Evolutionary conservation across 2,888 invertebrate species (phyloP), one percentile per base, ranked within the genome.

Genomic region (Drosophila phalerata): DNA sequence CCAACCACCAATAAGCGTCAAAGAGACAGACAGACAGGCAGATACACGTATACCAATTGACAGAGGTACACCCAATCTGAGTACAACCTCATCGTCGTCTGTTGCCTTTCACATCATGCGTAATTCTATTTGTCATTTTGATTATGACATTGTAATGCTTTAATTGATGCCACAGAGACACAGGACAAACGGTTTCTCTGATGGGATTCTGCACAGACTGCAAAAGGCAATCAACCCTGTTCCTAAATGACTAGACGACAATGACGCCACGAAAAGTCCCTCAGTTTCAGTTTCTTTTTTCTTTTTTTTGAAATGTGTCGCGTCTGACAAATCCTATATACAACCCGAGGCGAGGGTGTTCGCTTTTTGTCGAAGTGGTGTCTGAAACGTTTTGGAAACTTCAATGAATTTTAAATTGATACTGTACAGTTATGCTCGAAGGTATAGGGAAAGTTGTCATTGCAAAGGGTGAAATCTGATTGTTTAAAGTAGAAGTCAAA

Each of bases 51-150:
- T 15, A 8, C 30, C 42, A 32, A 55, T 43, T 43, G 32, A 22
- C 40, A 40, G 40, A 40, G 37, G 19, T 32, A 19, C 34, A 19
- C 55, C 40, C 52, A 19, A 52, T 42, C 48, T 61, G 42, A 68
- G 48, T 51, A 42, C 28, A 34, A 49, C 15, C 56, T 51, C 53
- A 62, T 77, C 58, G 65, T 78, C 76, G 73, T 81, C 90, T 92
- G 92, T 82, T 90, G 90, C 77, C 67, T 81, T 92, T 88, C 86
- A 85, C 90, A 89, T 92, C 91, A 85, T 85, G 81, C 85, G 83
- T 92, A 92, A 91, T 91, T 91, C 89, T 92, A 92, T 92, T 91
- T 91, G 91, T 92, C 92, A 91, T 92, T 91, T 90, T 92, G 92
- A 91, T 91, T 91, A 91, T 92, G 92, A 92, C 92, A 89, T 92